A percentile compares a stretch with the other conserved stretches of the same genome.
phyloP scores from a whole-genome alignment of 2,888 invertebrate species.

The Cerastoderma edule region DNA sequence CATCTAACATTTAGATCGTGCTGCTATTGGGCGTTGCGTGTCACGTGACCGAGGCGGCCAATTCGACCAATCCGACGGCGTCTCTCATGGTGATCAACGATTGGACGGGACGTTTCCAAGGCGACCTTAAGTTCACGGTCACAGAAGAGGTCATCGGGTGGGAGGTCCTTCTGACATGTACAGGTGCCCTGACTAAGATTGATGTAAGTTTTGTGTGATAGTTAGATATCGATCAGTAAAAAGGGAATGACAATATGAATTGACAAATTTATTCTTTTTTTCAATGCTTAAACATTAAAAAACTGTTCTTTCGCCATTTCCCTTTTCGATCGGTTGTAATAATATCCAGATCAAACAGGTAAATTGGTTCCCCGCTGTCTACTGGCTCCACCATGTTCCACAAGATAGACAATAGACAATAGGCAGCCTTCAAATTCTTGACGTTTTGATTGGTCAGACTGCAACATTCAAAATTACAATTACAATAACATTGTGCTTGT shows the following conservation, averaged over 20 bases:
- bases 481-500: too few species aligned
- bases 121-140: slow-evolving; percentile 58
- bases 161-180: slow-evolving; percentile 62
- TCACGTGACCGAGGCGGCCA: too few species aligned
- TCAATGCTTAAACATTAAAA: background rate
- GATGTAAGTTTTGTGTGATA: slow-evolving; percentile 33
- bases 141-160: slow-evolving; percentile 59
- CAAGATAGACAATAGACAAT: too few species aligned
- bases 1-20: too few species aligned
- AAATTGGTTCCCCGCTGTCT: too few species aligned
- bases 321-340: background rate
- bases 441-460: too few species aligned
- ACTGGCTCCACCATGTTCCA: too few species aligned
- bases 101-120: slow-evolving; percentile 56
- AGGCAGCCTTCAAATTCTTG: too few species aligned
- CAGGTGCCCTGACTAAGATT: slow-evolving; percentile 51
- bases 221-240: too few species aligned
- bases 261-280: background rate
- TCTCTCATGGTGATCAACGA: slow-evolving; percentile 45
- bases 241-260: too few species aligned
- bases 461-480: too few species aligned
- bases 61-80: background rate
- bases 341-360: background rate
- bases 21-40: too few species aligned
- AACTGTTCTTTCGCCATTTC: background rate